Evolutionary conservation across 1,140 invertebrate genomes (phyloP), one percentile per base, ranked within the genome.

Genomic region (Cotesia vestalis): DNA sequence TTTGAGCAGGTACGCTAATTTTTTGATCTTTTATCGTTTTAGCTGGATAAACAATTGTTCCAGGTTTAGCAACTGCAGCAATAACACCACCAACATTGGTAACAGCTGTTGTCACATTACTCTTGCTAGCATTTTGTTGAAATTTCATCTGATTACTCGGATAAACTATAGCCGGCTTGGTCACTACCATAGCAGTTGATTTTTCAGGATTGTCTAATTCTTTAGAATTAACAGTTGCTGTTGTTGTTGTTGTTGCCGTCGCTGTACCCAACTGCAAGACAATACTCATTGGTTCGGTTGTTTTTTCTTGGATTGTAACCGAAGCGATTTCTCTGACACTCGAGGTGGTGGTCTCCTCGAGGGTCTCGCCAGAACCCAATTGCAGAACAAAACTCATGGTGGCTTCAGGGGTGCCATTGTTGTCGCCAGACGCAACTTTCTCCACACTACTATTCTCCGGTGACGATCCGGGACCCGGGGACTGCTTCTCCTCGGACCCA

Each of bases 341-440:
- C 68, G 27, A 35, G 11, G 2, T 8, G 11, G 2, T 8, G 40
- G 40, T 46, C 60, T 63, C 79, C 46, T 79, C 77, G 51, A 34
- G 2, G 66, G 72, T 69, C 4, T 77, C 74, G 20, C 77, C 78
- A 0, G 75, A 66, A 36, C 80, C 81, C 66, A 84, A 61, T 52
- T 84, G 80, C 4, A 84, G 67, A 11, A 84, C 78, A 55, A 84
- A 81, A 69, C 78, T 84, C 79, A 84, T 79, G 81, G 84, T 76
- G 79, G 84, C 67, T 66, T 83, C 80, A 59, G 77, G 20, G 36
- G 69, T 55, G 71, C 68, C 66, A 71, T 72, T 69, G 27, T 70
- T 66, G 20, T n/a, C 62, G 4, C 35, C 52, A 35, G 38, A 17
- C 74, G 69, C 60, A 62, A 74, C 69, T 51, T 53, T 55, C 8